These are phyloP conservation scores for Batillaria attramentaria DNA, from an alignment of 1,140 invertebrate genomes.

Conservation along the genomic window DNA sequence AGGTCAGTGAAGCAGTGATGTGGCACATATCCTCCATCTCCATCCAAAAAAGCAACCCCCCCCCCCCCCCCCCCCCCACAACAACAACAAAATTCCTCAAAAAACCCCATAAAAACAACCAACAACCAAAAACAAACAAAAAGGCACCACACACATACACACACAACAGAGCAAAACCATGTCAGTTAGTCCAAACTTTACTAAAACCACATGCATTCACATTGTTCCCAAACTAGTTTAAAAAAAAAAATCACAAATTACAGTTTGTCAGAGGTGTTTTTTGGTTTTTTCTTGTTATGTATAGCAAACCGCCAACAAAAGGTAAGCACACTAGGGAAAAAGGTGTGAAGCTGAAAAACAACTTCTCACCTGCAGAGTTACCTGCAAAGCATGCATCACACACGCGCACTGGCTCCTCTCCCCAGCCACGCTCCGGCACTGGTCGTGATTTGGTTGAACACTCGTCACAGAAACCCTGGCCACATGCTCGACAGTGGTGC, in stretches of 20 bases:
- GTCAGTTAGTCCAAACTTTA: no score
- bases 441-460: constrained; percentile 69
- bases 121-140: background rate
- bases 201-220: no score
- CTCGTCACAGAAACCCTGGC: constrained; percentile 73
- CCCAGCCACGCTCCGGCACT: constrained; percentile 74
- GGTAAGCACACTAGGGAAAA: background rate
- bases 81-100: background rate
- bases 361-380: constrained; percentile 43
- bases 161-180: no score
- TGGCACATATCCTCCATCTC: no score
- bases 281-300: no score
- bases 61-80: no score
- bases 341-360: constrained; percentile 27
- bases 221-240: no score
- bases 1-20: no score
- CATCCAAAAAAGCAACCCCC: background rate
- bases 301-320: background rate
- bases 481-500: constrained; percentile 85
- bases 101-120: background rate
- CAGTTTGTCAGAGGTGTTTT: no score
- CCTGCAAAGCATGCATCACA: constrained; percentile 70
- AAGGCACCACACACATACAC: no score
- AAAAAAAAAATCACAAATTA: no score
- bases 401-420: constrained; percentile 69